Base-by-base conservation (phyloP, 2,888 invertebrate genomes). In the Lasius fuliginosus region DNA sequence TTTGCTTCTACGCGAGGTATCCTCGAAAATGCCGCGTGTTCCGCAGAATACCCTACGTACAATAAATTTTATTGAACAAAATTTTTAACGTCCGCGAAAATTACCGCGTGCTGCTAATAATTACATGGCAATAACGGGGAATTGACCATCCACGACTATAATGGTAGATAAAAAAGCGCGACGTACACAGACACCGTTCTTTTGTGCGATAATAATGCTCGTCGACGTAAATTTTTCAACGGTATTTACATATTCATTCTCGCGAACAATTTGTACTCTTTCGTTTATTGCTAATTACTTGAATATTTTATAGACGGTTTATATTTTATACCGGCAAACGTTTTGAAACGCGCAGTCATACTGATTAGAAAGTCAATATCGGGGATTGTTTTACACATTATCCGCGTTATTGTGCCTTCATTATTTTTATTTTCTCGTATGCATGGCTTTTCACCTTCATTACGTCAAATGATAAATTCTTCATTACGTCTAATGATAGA, bases 321-420 rank as follows among this genome's bases (percentile, higher is more conserved):
- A 71, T 82, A 76, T 85, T 88, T 87, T 83, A 85, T 67, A 81
- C 65, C 33, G 73, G 67, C 82, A 82, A 88, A 89, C 87, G 83
- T 58, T 77, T 75, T 56, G 64, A 42, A 73, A 60, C 42, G 67
- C 53, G 23, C 69, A 60, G 36, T 46, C 82, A 69, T 68, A 36
- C 53, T 83, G 87, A 88, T 89, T 82, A 82, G 76, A 85, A 85
- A 30, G 83, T 89, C 82, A 87, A 89, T 82, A 79, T n/a, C 83
- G 73, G 62, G 82, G 67, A 87, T 60, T 81, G 58, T 81, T 71
- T 71, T 71, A 71, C 46, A 62, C 33, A 79, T 79, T 71, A 71
- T 79, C 36, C 60, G 4, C 60, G 18, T 40, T 42, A 68, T 77
- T 68, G 56, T 42, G 53, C 67, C 4, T 40, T 46, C 6, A 40